Base-by-base conservation (phyloP, 2,797 vertebrate species). In the Syngnathus rostellatus region DNA sequence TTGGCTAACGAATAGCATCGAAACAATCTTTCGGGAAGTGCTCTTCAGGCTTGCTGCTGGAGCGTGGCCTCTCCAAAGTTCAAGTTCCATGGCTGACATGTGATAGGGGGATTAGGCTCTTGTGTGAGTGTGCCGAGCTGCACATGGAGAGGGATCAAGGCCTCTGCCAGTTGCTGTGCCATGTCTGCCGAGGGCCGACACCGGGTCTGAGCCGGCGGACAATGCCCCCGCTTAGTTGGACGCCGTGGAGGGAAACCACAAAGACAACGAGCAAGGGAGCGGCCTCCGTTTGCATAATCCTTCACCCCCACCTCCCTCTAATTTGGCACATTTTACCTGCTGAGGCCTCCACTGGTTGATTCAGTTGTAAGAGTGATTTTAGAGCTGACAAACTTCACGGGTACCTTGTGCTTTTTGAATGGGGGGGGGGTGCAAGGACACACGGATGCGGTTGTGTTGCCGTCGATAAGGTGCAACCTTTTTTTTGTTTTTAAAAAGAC, bases 81-180 rank as follows among this genome's bases (percentile, higher is more conserved):
- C 69, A 83, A 76, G 69, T 68, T 57, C 63, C 38, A n/a, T 21
- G 8, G 21, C 17, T 39, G 86, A 84, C 75, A 89, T 77, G 66
- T 79, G 85, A 90, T 86, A 89, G 76, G 76, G 81, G 84, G 86
- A 85, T 90, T 87, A 86, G 72, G 17, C 25, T 23, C 72, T 72
- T 19, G 17, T 50, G 68, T 68, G 19, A 11, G 51, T 53, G 63
- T 74, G 72, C 68, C 70, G 71, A 53, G 51, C 69, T 73, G 77
- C 84, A 78, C 73, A 81, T 78, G 75, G 65, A 76, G 81, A 61
- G 66, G 83, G 83, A 88, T 88, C 86, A 86, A 69, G 58, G 68
- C 63, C 81, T 66, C 71, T 50, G 72, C 79, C 83, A 87, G 85
- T 81, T 83, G 84, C 73, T 84, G 80, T 38, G 73, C 67, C 75